Percentiles rank a stretch among this genome's conserved stretches.
Conservation (phyloP, 2,797 vertebrate species). For the Phaenicophaeus curvirostris region DNA sequence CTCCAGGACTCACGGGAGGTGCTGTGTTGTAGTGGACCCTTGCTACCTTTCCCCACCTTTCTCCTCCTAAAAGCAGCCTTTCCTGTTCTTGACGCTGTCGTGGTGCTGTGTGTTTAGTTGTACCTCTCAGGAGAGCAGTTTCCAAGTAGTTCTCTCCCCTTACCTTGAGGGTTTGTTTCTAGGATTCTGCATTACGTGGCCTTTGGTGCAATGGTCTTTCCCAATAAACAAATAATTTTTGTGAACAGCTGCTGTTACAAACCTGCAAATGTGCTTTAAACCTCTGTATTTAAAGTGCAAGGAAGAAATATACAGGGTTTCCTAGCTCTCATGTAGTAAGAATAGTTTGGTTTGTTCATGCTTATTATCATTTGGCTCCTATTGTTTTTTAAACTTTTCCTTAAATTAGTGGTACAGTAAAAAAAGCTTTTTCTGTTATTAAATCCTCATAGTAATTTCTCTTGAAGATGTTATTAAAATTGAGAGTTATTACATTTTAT, state of each 20-base stretch:
- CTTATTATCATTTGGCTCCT: not conserved
- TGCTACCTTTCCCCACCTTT: not conserved
- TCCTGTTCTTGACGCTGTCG: rapidly evolving
- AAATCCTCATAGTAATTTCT: not conserved
- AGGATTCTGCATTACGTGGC: rapidly evolving
- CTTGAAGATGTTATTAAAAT: not conserved
- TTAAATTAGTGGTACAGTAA: not conserved
- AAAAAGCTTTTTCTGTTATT: not conserved
- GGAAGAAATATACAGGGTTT: not conserved
- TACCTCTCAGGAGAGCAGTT: not conserved
- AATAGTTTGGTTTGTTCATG: not conserved
- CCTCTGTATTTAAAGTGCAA: not conserved
- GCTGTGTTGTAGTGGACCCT: not conserved
- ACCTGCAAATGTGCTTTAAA: not conserved
- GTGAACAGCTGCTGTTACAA: not conserved
- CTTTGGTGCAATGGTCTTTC: not conserved
- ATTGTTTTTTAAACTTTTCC: not conserved
- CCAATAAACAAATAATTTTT: not conserved
- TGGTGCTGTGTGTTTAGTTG: not conserved
- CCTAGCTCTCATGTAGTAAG: not conserved
- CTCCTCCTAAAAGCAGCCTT: not conserved
- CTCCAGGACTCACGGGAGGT: not conserved
- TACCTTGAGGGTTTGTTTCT: not conserved
- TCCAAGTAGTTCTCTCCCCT: rapidly evolving
- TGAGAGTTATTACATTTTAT: not conserved